These are phyloP conservation scores for Spea bombifrons DNA, from an alignment of 2,113 vertebrate genomes.

Conservation along the genomic window DNA sequence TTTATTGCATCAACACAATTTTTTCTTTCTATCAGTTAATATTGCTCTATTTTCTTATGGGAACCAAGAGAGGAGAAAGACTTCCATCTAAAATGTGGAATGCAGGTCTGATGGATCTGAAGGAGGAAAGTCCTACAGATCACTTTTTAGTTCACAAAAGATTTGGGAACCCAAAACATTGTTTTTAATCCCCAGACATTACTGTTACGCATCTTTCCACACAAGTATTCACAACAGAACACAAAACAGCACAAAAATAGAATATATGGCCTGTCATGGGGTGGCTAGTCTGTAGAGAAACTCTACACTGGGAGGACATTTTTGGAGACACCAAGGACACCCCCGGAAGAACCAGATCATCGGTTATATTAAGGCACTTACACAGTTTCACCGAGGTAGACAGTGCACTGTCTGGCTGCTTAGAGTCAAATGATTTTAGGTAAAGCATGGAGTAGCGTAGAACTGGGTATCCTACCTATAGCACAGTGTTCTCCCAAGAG, in stretches of 20 bases:
- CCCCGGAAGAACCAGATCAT: conserved; percentile 22
- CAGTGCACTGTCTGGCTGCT: conserved; percentile 23
- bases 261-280: background rate
- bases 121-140: too few relatives aligned
- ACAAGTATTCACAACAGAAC: background rate
- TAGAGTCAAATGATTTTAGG: background rate
- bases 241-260: background rate
- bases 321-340: background rate
- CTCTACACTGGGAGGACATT: background rate
- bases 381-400: conserved; percentile 36
- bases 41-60: too few relatives aligned
- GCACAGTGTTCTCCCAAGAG: background rate
- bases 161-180: too few relatives aligned
- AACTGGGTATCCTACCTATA: background rate
- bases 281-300: background rate
- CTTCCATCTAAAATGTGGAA: too few relatives aligned
- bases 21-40: too few relatives aligned
- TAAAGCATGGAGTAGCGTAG: background rate
- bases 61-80: too few relatives aligned
- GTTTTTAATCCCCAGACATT: too few relatives aligned
- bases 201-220: background rate
- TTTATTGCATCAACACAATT: too few relatives aligned
- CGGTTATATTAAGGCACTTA: conserved; percentile 23
- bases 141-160: too few relatives aligned
- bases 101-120: too few relatives aligned